phyloP scores from a whole-genome alignment of 2,113 vertebrate genomes.

The Rhinopomastus cyanomelas region DNA sequence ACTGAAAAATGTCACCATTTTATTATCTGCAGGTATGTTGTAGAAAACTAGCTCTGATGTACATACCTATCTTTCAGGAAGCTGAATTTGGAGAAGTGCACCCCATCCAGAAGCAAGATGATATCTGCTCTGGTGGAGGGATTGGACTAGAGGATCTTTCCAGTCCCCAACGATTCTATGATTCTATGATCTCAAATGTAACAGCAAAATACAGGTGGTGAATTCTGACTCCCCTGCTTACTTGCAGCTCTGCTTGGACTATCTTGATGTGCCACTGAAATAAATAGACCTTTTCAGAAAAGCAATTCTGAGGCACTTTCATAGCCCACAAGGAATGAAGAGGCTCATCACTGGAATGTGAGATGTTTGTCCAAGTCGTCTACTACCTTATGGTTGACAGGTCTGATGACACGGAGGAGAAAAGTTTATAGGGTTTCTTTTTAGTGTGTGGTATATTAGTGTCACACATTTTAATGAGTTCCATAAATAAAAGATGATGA shows the following conservation, averaged over 20 bases:
- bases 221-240: background rate
- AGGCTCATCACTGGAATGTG: background rate
- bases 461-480: constrained; percentile 63
- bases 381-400: background rate
- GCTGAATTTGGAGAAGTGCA: background rate
- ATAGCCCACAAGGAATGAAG: background rate
- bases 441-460: constrained; percentile 2
- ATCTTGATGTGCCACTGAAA: constrained; percentile 2
- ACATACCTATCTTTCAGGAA: rapidly evolving
- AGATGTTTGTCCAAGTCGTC: constrained; percentile 2
- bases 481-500: constrained; percentile 72
- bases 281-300: background rate
- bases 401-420: constrained; percentile 27
- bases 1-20: background rate
- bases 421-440: constrained; percentile 41
- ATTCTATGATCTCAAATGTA: constrained; percentile 37
- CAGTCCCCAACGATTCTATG: no score
- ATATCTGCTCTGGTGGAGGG: no score
- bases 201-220: constrained; percentile 45
- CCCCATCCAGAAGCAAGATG: background rate
- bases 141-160: no score
- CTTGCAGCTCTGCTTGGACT: background rate
- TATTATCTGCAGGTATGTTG: background rate
- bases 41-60: background rate
- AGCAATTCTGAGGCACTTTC: background rate